Conservation (phyloP, 2,797 vertebrate genomes). For the Galagoides demidoff region DNA sequence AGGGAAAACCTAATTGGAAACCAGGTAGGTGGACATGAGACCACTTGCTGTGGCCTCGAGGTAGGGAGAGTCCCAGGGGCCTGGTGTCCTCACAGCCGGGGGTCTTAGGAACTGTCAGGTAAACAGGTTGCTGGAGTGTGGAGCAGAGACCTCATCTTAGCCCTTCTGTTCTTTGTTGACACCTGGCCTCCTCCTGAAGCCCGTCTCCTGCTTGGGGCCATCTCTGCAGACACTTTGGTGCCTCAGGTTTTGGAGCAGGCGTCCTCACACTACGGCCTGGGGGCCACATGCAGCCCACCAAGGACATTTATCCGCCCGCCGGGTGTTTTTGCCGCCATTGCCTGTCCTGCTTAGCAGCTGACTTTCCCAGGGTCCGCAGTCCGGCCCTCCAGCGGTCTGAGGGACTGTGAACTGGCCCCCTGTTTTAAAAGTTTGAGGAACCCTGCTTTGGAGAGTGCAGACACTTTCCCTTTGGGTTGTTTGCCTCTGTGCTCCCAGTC, state of each 20-base stretch:
- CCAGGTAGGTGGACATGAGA: background rate
- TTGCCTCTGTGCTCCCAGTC: constrained; percentile 9
- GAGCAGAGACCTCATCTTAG: background rate
- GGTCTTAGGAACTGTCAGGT: background rate
- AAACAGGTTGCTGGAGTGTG: background rate
- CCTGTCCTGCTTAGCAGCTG: too few species aligned
- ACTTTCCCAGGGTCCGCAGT: too few species aligned
- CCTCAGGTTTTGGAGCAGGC: background rate
- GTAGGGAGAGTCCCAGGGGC: constrained; percentile 40
- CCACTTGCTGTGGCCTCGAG: constrained; percentile 61
- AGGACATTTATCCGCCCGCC: too few species aligned
- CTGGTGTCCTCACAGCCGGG: background rate
- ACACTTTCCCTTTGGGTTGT: background rate
- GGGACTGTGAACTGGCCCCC: too few species aligned
- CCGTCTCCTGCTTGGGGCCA: background rate
- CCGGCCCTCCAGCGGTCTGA: too few species aligned
- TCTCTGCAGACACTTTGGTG: constrained; percentile 15
- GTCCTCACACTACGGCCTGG: too few species aligned
- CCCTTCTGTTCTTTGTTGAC: background rate
- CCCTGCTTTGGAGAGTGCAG: background rate
- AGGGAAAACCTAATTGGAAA: background rate
- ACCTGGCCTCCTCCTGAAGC: constrained; percentile 9
- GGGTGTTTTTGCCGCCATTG: too few species aligned
- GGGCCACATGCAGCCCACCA: too few species aligned
- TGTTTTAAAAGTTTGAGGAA: too few species aligned